Base-by-base conservation (phyloP, 2,888 invertebrate genomes). In the Cheilosia grossa region DNA sequence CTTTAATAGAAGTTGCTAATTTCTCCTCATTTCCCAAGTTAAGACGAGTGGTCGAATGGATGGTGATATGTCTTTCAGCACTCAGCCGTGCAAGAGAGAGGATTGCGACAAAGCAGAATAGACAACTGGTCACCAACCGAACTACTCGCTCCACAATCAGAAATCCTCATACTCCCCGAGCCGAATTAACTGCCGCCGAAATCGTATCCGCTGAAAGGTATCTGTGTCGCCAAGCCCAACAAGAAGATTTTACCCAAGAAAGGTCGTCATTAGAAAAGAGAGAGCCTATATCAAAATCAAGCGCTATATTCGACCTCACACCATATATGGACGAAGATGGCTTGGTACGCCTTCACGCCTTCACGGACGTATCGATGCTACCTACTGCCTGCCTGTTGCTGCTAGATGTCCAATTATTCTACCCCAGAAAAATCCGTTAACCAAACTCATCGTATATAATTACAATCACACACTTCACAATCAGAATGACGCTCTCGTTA, bases 401-500 rank as follows among this genome's bases (percentile, higher is more conserved):
- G 33, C 66, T 2, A 40, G 47, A 37, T 13, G n/a, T 4, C 74
- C 74, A 6, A 15, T 74, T n/a, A 63, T 69, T 0, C 19, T 77
- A 6, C 69, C 69, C 13, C 27, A 61, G 2, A 42, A 56, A 6
- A 56, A 63, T 13, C 5, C 42, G 1, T 13, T 78, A 4, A 69
- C 63, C 2, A 7, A 30, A 2, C 49, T 78, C 9, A 33, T 69
- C 0, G 24, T 77, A 4, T 30, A 24, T 2, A 30, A 69, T 4
- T 27, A n/a, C 9, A 49, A 77, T 47, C 19, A 42, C 6, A 13
- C 5, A 13, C 9, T 64, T 1, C 73, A 74, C 2, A 61, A 80
- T 19, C 86, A 77, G 24, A 81, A 77, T 42, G 66, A 75, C 15
- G 49, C 44, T 1, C 13, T 64, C 27, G 64, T 9, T 0, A 80